Evolutionary conservation across 2,797 vertebrate species (phyloP).

Genomic region (Hydrophis major): DNA sequence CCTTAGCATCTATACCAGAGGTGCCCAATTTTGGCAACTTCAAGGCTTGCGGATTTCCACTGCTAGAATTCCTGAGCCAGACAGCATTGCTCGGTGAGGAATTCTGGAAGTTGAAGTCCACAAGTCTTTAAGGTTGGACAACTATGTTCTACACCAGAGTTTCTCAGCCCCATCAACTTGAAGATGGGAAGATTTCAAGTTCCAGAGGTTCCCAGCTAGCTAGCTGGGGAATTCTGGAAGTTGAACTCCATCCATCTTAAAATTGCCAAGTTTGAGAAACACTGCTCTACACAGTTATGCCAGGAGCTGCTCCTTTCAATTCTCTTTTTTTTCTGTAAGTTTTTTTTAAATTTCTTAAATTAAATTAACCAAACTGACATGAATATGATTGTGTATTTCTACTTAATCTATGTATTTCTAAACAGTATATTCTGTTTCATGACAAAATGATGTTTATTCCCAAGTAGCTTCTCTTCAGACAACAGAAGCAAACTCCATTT

Average conservation of each 20-base stretch:
- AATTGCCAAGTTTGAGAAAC: not conserved
- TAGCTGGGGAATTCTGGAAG: not conserved
- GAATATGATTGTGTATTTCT: not conserved
- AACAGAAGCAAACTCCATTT: not conserved
- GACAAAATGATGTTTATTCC: not conserved
- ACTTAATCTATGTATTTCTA: not conserved
- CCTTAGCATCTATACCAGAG: not conserved
- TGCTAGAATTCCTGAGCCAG: not conserved
- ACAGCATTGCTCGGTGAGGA: not conserved
- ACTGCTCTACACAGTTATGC: not conserved
- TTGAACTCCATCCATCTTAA: not conserved
- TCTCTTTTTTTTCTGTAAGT: not conserved
- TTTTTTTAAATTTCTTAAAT: not conserved
- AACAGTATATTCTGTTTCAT: not conserved
- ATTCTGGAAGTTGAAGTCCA: not conserved
- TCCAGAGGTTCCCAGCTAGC: not conserved
- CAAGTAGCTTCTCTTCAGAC: not conserved
- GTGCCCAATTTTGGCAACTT: not conserved
- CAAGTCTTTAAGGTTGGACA: not conserved
- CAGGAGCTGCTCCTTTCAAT: not conserved
- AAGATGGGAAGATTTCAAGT: not conserved
- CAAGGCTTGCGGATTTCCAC: not conserved
- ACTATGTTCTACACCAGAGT: not conserved
- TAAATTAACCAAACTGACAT: not conserved
- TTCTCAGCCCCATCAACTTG: not conserved